Evolutionary conservation across 2,797 vertebrate genomes (phyloP).

Genomic region (Sebastes hopkinsi): DNA sequence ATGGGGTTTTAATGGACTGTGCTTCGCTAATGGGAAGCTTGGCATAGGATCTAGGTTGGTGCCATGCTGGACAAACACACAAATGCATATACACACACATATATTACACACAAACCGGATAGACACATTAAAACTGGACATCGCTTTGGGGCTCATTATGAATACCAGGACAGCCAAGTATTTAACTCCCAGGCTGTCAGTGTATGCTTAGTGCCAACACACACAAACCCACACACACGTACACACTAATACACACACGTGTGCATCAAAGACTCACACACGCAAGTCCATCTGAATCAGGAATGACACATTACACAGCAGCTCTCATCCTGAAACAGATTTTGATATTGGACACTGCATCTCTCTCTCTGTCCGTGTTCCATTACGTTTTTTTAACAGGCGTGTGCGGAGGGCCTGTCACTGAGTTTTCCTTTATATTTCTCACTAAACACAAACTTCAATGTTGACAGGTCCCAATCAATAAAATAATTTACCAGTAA

Average conservation of each 20-base stretch:
- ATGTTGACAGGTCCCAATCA: conserved; percentile 40
- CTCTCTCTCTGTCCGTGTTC: conserved; percentile 25
- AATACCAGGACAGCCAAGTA: conserved; percentile 76
- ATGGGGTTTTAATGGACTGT: conserved; percentile 80
- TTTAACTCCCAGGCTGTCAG: conserved; percentile 78
- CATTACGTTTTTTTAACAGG: conserved; percentile 16
- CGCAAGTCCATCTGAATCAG: conserved; percentile 55
- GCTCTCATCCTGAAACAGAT: conserved; percentile 66
- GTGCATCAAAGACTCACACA: conserved; percentile 52
- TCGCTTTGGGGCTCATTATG: conserved; percentile 79
- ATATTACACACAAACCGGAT: conserved; percentile 25
- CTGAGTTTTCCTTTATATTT: conserved; percentile 6
- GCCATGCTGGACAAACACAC: conserved; percentile 53
- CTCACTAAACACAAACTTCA: conserved; percentile 21
- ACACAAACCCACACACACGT: conserved; percentile 52
- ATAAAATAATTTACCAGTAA: conserved; percentile 12
- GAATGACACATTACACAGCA: conserved; percentile 63
- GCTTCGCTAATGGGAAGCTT: conserved; percentile 77
- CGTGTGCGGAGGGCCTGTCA: conserved; percentile 9
- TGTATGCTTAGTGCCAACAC: conserved; percentile 62
- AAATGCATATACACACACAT: conserved; percentile 21
- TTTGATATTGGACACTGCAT: conserved; percentile 56
- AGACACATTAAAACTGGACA: conserved; percentile 73
- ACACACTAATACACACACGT: conserved; percentile 41
- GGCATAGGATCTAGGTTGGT: conserved; percentile 71